Base-by-base conservation (phyloP, 2,797 vertebrate genomes). In the Morus bassanus region DNA sequence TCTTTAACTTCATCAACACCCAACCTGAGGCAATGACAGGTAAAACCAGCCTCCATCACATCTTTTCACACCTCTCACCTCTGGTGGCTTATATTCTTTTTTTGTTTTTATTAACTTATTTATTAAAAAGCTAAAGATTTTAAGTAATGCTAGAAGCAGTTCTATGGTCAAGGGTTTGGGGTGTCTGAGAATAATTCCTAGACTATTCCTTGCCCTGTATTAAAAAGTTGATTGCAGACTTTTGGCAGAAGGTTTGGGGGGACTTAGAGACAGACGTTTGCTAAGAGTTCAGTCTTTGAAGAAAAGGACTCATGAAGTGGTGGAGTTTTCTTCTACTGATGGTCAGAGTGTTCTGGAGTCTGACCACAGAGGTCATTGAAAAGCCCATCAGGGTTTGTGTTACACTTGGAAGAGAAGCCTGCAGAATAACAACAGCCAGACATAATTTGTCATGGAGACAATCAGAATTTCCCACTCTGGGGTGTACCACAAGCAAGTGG, bases 1-100 rank as follows among this genome's bases (percentile, higher is more conserved):
- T 75, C 94, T 95, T 96, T 89, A 78, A 64, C 51, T 91, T 83
- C 85, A 65, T 43, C 84, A 81, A 77, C 89, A 86, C 28, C 57
- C 43, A 61, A 0, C 78, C 56, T 70, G 77, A 53, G 73, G 88
- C 94, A 91, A 53, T 90, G 64, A 89, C 88, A 93, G 93, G 43
- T 76, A 25, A 93, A 91, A 82, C 48, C 65, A 91, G 13, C 43
- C 50, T 70, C 43, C 53, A 53, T 30, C 57, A 39, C 4, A 5
- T 72, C 57, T 68, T 45, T 81, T 68, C 65, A 37, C 43, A 54
- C 76, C 60, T 77, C 53, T 53, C 54, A 61, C 27, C 31, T 73
- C 73, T 0, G 0, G 3, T 33, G 23, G 25, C 28, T 80, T 87
- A 17, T 88, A 69, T 65, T 56, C 31, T 93, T 67, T 54, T 9